Evolutionary conservation across 2,888 invertebrate species (phyloP), one percentile per base, ranked within the genome.

Genomic region (Megaustenia siamemsis): DNA sequence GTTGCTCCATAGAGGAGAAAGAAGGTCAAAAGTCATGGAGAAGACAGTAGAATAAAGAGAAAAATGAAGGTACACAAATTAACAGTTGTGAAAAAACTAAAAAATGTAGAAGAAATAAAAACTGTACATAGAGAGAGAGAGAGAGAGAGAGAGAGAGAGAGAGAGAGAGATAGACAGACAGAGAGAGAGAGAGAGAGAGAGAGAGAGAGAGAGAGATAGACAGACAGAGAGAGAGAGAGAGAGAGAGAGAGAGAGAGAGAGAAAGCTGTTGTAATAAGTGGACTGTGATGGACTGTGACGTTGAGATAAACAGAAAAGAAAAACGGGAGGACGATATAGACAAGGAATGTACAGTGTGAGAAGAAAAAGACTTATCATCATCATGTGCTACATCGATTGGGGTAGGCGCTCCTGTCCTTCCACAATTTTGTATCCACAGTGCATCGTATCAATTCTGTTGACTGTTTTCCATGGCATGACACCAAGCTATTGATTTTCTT

Each of bases 161-260:
- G 66, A 32, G 32, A 21, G 18, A 66, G 66, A 66, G 35, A 66
- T 8, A 35, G 15, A 40, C n/a, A n/a, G 38, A 53, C 6, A 38
- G 32, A 38, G 66, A 66, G 8, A 66, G 60, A 77, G 66, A 66
- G 78, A 66, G 63, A 78, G 43, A 66, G 66, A 66, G 43, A 66
- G 66, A 43, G 43, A 63, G 66, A 78, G 66, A 78, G 78, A 78
- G 78, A 78, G 28, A 66, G 43, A 40, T n/a, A 66, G 66, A 66
- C 43, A 43, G 78, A 63, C 24, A 43, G 63, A 77, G 24, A 60
- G n/a, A 77, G 60, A 77, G 15, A 21, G 18, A 35, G 38, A 56
- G 60, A 56, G 38, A 24, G 24, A 60, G 60, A 35, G 32, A 38
- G 21, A 24, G n/a, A 71, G 43, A 71, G 21, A 43, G 10, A 71